A percentile compares a stretch with the other conserved stretches of the same genome.
Conservation (phyloP, 2,888 invertebrate species). For the Acleris holmiana region DNA sequence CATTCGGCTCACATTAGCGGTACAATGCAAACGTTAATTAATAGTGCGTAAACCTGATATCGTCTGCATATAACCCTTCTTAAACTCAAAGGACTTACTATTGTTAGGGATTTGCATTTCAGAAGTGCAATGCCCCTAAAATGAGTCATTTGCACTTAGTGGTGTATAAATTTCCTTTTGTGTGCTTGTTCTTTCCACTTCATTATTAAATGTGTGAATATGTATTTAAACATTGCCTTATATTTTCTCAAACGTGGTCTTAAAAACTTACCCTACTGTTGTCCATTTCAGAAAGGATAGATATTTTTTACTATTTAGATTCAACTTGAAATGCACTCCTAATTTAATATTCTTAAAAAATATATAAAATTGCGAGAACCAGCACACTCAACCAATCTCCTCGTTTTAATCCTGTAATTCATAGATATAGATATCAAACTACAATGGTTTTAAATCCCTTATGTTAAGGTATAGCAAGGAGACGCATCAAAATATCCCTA, state of each 20-base stretch:
- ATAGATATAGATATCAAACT: no score
- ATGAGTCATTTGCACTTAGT: slow-evolving; percentile 52
- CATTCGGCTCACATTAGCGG: slow-evolving; percentile 2
- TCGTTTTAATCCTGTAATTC: no score
- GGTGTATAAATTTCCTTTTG: slow-evolving; percentile 35
- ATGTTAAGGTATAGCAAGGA: no score
- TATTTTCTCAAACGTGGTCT: not conserved
- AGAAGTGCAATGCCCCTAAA: slow-evolving; percentile 59
- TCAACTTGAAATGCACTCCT: no score
- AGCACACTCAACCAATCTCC: no score
- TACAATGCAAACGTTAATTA: slow-evolving; percentile 18
- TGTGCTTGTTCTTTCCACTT: slow-evolving; percentile 27
- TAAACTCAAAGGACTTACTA: slow-evolving; percentile 47
- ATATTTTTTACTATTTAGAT: no score
- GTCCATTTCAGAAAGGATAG: no score
- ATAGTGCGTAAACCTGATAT: slow-evolving; percentile 43
- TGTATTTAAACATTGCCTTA: slow-evolving; percentile 12
- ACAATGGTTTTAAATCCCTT: no score
- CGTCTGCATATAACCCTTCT: slow-evolving; percentile 45
- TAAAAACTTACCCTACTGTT: no score
- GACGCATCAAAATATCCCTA: no score
- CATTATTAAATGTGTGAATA: slow-evolving; percentile 15
- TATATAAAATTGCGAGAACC: no score
- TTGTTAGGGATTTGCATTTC: slow-evolving; percentile 50
- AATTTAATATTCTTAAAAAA: no score